phyloP scores from a whole-genome alignment of 2,888 invertebrate genomes.

The Cataglyphis livida region DNA sequence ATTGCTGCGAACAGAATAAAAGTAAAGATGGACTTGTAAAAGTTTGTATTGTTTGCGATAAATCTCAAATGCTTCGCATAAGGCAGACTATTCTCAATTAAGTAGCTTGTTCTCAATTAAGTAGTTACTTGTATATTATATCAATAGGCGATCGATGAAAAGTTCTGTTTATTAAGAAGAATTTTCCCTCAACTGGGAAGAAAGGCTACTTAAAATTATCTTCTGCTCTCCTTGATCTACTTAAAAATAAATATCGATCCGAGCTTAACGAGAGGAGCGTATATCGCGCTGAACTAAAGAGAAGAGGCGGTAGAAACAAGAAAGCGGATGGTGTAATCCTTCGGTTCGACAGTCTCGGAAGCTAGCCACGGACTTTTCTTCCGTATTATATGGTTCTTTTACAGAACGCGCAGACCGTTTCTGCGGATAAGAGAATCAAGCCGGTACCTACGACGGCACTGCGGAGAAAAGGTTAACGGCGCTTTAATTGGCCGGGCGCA shows the following conservation, averaged over 20 bases:
- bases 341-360: conserved; percentile 66
- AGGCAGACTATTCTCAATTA: conserved; percentile 19
- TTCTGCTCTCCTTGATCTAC: conserved; percentile 40
- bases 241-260: conserved; percentile 48
- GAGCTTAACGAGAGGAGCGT: conserved; percentile 35
- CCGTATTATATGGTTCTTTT: conserved; percentile 60
- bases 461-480: conserved; percentile 72
- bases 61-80: background rate
- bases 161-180: conserved; percentile 39
- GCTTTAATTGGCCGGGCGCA: conserved; percentile 74
- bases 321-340: conserved; percentile 54
- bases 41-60: conserved; percentile 16
- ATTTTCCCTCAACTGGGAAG: background rate
- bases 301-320: conserved; percentile 27
- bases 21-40: background rate
- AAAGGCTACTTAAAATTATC: conserved; percentile 34
- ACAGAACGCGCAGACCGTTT: conserved; percentile 62
- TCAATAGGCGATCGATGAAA: conserved; percentile 25
- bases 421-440: conserved; percentile 72
- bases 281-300: conserved; percentile 31
- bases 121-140: background rate
- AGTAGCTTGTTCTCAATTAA: conserved; percentile 41
- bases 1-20: background rate
- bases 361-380: conserved; percentile 57
- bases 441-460: conserved; percentile 52